Evolutionary conservation across 1,140 invertebrate species (phyloP), one percentile per base, ranked within the genome.

Genomic region (Zaprionus lachaisei): DNA sequence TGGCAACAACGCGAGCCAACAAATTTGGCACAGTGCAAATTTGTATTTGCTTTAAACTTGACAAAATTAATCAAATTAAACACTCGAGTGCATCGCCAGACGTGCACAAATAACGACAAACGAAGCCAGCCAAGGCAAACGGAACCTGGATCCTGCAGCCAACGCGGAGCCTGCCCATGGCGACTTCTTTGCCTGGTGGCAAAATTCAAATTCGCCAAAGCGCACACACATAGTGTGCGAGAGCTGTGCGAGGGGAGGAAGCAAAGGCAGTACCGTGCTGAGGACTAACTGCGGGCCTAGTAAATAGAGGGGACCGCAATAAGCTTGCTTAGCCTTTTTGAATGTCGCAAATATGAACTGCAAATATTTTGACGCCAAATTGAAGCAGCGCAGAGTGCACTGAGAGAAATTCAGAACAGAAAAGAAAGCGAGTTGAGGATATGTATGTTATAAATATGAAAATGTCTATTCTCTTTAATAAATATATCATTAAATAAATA

Each of bases 21-120:
- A 87, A 86, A 85, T 85, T 85, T 82, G 81, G 81, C 84, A 81
- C 58, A 79, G 70, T 77, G 85, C 85, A 90, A 77, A 89, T 84
- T 84, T 75, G 81, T 89, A 83, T 89, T 89, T 89, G 79, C 85
- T 84, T 84, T 84, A 84, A 84, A 84, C 84, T 89, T 89, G 84
- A 89, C 85, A 90, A 90, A 90, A 89, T 90, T 89, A 89, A 89
- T 89, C 84, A 89, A 89, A 89, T 89, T 89, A 89, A 89, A 89
- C 84, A 89, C 85, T 89, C 81, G 84, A 90, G 75, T 89, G 84
- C 84, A 90, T 79, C 79, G 84, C 85, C 85, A 90, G 84, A 89
- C 84, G 81, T 89, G 85, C 85, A 89, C 84, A 89, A 89, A 89
- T 84, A 90, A 81, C 85, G 81, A 68, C 67, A 58, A 71, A 60